Evolutionary conservation across 2,113 vertebrate genomes (phyloP), one percentile per base, ranked within the genome.

Genomic region (Rhizomys pruinosus): DNA sequence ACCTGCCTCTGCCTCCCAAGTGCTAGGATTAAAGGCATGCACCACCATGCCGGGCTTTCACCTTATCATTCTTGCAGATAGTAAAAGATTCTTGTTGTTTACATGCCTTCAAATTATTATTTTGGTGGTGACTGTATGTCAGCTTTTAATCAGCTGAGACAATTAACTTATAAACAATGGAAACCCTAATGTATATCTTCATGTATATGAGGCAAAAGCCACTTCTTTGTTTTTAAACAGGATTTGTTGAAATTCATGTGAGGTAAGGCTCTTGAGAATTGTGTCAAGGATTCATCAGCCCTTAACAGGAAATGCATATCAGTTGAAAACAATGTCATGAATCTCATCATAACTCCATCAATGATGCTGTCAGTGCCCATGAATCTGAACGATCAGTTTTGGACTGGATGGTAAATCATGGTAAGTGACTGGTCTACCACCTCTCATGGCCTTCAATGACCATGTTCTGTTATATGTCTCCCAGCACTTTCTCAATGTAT

Each of bases 391-490:
- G 37, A n/a, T 23, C 11, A 52, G 11, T 7, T 52, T 78, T 55
- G 5, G 4, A 20, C 13, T 25, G 25, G 66, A 86, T 5, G 25
- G 1, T 32, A 68, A 66, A 11, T 39, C 34, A 17, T 0, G 23
- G 16, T 1, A 2, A 52, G n/a, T 32, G 3, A 0, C 4, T 16
- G 22, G 3, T 59, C 19, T 52, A 57, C 27, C 25, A 57, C 39
- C 7, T 4, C 29, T 69, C 4, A 44, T 13, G 34, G 64, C 59
- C 12, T 57, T 57, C 5, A 4, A 8, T 7, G 59, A 5, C 1
- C 64, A 29, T 90, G 20, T 59, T 64, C 5, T 39, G 1, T 1
- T 87, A 55, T 52, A 0, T 66, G 25, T 29, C 47, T 52, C 47
- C 47, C 37, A 76, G 1, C 17, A 47, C 29, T 37, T 19, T 42